Conservation (phyloP, 2,797 vertebrate species). For the Ceyx erithaca region DNA sequence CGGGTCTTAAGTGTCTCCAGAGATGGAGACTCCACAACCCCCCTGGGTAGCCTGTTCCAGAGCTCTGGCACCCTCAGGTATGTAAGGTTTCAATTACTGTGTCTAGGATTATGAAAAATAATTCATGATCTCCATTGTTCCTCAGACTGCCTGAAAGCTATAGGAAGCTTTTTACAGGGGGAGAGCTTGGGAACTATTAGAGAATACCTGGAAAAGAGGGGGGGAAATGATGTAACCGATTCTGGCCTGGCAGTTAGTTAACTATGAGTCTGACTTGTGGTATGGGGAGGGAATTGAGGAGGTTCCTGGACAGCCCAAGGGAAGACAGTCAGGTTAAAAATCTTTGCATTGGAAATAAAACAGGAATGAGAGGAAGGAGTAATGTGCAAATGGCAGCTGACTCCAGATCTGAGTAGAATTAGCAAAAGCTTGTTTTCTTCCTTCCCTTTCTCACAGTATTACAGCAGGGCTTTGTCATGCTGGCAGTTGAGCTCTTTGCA, state of each 20-base stretch:
- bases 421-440: neutral
- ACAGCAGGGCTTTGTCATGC: neutral
- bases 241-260: neutral
- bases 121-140: neutral
- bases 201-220: conserved; percentile 35
- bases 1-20: too few species aligned
- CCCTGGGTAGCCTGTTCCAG: too few species aligned
- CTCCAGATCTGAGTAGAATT: neutral
- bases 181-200: neutral
- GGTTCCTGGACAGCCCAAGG: neutral
- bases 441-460: neutral
- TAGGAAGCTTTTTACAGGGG: neutral
- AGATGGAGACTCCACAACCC: too few species aligned
- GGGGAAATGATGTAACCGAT: neutral
- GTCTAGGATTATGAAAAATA: conserved; percentile 17
- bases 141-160: neutral
- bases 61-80: too few species aligned
- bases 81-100: neutral
- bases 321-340: neutral
- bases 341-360: neutral
- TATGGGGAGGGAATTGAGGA: neutral
- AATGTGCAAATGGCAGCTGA: neutral
- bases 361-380: neutral
- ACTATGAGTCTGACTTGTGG: neutral
- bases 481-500: neutral